Evolutionary conservation across 2,797 vertebrate genomes (phyloP).

Genomic region (Pseudopleuronectes americanus): DNA sequence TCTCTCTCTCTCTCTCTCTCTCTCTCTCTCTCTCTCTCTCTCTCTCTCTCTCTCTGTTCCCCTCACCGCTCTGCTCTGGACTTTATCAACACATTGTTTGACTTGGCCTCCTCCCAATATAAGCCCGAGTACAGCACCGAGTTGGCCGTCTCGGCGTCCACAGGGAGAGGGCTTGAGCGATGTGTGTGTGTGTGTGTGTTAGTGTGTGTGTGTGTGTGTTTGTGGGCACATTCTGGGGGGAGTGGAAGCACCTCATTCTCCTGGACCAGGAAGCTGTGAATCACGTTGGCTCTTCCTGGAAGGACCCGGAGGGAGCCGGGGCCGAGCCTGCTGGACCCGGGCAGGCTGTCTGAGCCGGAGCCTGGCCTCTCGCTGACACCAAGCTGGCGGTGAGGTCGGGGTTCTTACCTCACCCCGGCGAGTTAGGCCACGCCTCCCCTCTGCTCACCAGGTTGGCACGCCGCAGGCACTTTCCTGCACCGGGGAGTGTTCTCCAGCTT

Average conservation of each 20-base stretch:
- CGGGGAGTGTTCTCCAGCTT: conserved; percentile 64
- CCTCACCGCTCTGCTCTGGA: conserved; percentile 78
- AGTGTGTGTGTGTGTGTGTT: conserved; percentile 38
- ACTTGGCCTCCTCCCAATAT: conserved; percentile 81
- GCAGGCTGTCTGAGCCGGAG: conserved; percentile 60
- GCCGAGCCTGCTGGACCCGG: conserved; percentile 62
- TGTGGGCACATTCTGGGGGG: conserved; percentile 62
- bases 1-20: conserved; percentile 57
- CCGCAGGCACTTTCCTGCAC: conserved; percentile 63
- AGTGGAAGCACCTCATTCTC: conserved; percentile 70
- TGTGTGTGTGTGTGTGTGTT: conserved; percentile 14
- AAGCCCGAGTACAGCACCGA: conserved; percentile 73
- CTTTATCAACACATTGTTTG: conserved; percentile 84
- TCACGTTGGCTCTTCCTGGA: conserved; percentile 82
- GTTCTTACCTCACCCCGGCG: conserved; percentile 52
- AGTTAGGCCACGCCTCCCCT: conserved; percentile 56
- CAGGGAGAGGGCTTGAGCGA: conserved; percentile 57
- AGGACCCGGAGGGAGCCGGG: conserved; percentile 74
- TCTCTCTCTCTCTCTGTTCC: conserved; percentile 62
- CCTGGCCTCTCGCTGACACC: conserved; percentile 71
- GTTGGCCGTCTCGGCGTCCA: conserved; percentile 68
- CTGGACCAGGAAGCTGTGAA: conserved; percentile 72
- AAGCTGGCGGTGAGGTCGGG: conserved; percentile 59
- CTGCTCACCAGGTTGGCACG: conserved; percentile 68
- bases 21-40: conserved; percentile 56